Conservation (phyloP, 2,113 vertebrate genomes). For the human region GRCh38 chr1:179871001-179871500, state of each 20-base stretch:
- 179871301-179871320: conserved; percentile 27
- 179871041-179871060: neutral
- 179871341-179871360: neutral
- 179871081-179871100: neutral
- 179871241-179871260: neutral
- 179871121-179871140: neutral
- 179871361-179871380: conserved; percentile 30
- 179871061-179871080: neutral
- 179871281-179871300: neutral
- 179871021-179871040: neutral
- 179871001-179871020: neutral
- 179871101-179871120: neutral
- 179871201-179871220: conserved; percentile 23
- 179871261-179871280: neutral
- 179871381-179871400: conserved; percentile 32
- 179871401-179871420: neutral
- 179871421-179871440: neutral
- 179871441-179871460: neutral
- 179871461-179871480: conserved; percentile 32
- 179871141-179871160: neutral
- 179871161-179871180: neutral
- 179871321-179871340: conserved; percentile 23
- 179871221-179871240: neutral
- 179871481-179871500: neutral
- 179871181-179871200: neutral